Base-by-base conservation (phyloP, 2,888 invertebrate genomes). In the Dusona sp. region DNA sequence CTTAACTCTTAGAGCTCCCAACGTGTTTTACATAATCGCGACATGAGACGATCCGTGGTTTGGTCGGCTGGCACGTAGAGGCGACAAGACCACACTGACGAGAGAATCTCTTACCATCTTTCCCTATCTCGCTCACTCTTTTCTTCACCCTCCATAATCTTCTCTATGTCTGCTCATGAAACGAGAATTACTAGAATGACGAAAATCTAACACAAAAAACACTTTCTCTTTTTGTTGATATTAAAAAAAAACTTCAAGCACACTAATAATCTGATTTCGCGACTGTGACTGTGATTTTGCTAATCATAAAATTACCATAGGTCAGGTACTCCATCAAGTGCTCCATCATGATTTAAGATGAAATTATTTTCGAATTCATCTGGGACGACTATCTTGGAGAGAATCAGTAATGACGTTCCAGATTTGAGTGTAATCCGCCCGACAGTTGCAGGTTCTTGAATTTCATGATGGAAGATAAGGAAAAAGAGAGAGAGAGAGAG, bases 11-110 rank as follows among this genome's bases (percentile, higher is more conserved):
- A 22, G n/a, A 42, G 51, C 54, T 73, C 65, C 38, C 64, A 48
- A 38, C 64, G 65, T 65, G 70, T 29, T 81, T 81, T 81, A 81
- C 81, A 86, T 86, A 83, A 86, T 86, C 73, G 80, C 83, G 80
- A 83, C 78, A 83, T 61, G 83, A 80, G 79, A 70, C 75, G 67
- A 64, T 72, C 68, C 86, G 80, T 83, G 83, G 79, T 74, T 79
- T 22, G 72, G 25, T 75, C 57, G 61, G 29, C 80, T 68, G 80
- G 86, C 86, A 86, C 86, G 86, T 83, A 83, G 45, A 33, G 33
- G 78, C 80, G 81, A 83, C 86, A 75, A 86, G 51, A 77, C 80
- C 72, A 72, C 86, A 77, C 38, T 73, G 73, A 78, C 83, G 83
- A 80, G 86, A 61, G 51, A 38, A 72, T 54, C 38, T 51, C 42